These are phyloP conservation scores for Pangasianodon gigas DNA, from an alignment of 2,113 vertebrate genomes.

Conservation along the genomic window DNA sequence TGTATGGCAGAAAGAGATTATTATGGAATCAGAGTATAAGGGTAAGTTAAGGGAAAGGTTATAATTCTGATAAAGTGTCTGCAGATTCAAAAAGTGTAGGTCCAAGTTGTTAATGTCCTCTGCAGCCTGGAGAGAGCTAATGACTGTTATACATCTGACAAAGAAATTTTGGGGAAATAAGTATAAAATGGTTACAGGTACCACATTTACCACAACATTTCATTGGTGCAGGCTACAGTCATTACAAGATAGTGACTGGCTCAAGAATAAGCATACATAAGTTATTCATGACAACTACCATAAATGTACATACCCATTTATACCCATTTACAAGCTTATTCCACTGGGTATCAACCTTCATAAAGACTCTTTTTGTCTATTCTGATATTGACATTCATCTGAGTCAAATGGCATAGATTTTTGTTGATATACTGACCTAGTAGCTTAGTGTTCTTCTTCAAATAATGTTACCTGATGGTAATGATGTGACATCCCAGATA, in stretches of 20 bases:
- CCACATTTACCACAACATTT: neutral
- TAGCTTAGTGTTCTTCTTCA: neutral
- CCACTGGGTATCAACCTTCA: neutral
- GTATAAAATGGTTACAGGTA: neutral
- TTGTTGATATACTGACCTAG: neutral
- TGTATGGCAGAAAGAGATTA: neutral
- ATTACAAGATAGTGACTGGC: no score
- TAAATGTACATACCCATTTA: neutral
- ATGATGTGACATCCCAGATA: neutral
- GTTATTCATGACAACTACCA: neutral
- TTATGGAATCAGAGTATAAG: neutral
- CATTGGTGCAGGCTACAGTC: no score
- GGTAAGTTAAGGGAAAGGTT: neutral
- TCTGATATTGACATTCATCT: neutral
- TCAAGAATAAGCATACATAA: no score
- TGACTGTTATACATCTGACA: neutral
- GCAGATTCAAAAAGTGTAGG: neutral
- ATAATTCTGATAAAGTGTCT: neutral
- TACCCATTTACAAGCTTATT: neutral
- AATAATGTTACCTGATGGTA: no score
- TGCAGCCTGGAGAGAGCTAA: neutral
- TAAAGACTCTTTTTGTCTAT: neutral
- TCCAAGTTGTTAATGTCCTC: neutral
- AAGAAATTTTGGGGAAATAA: neutral
- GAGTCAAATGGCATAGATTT: neutral